A percentile compares a stretch with the other conserved stretches of the same genome.
phyloP scores from a whole-genome alignment of 92 coral and sea anemone genomes.

The Parazoanthus atlanticus region DNA sequence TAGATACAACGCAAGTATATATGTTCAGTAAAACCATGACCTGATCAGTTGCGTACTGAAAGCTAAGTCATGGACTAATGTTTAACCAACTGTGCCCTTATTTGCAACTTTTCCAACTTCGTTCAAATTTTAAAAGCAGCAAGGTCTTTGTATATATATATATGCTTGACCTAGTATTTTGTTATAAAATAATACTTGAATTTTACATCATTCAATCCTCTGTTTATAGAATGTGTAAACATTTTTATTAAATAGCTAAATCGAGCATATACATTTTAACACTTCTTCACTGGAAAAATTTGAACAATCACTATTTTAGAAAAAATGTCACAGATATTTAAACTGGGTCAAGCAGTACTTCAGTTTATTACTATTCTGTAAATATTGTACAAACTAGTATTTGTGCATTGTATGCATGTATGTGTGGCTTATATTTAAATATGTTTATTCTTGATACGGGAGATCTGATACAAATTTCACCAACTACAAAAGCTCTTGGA shows the following conservation, averaged over 20 bases:
- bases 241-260: not conserved
- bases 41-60: not conserved
- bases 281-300: not conserved
- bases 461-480: not conserved
- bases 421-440: not conserved
- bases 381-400: not conserved
- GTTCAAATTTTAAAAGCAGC: not conserved
- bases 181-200: constrained; percentile 1
- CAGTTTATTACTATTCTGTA: no score
- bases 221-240: not conserved
- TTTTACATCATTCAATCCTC: not conserved
- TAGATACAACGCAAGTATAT: not conserved
- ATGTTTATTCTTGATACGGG: not conserved
- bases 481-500: not conserved
- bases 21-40: not conserved
- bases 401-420: not conserved
- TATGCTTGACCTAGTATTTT: not conserved
- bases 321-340: not conserved
- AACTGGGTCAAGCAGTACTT: not conserved
- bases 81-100: not conserved
- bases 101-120: not conserved
- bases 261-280: not conserved
- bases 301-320: no score
- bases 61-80: not conserved
- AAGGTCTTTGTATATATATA: no score